phyloP scores from a whole-genome alignment of 2,888 invertebrate species.

The Clusia tigrina region DNA sequence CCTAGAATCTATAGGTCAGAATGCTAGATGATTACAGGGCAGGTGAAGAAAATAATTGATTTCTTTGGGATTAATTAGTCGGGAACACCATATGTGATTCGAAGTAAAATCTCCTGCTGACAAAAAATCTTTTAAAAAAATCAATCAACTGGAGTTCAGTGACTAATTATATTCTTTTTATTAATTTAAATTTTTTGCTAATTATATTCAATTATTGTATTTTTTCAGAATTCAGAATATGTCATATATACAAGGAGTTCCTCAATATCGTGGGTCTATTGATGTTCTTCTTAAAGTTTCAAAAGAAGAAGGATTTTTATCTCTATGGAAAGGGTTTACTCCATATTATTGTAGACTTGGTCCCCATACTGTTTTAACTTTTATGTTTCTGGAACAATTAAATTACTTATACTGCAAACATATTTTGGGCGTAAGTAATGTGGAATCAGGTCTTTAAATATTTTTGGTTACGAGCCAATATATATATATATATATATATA shows the following conservation, averaged over 20 bases:
- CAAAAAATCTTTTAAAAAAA: too few species aligned
- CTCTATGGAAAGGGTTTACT: slow-evolving; percentile 95
- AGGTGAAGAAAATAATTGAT: too few species aligned
- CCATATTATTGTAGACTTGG: slow-evolving; percentile 94
- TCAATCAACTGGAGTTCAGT: too few species aligned
- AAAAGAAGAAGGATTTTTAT: slow-evolving; percentile 84
- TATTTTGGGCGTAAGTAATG: slow-evolving; percentile 24
- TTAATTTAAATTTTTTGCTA: too few species aligned
- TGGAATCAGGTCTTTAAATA: background rate
- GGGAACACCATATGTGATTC: too few species aligned
- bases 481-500: too few species aligned
- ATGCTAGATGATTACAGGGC: too few species aligned
- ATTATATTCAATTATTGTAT: background rate
- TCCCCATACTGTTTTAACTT: slow-evolving; percentile 95
- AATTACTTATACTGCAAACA: slow-evolving; percentile 72
- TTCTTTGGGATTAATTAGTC: too few species aligned
- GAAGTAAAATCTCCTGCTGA: too few species aligned
- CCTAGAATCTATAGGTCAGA: too few species aligned
- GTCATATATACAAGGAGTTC: background rate
- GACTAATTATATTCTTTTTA: too few species aligned
- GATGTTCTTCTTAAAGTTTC: slow-evolving; percentile 81
- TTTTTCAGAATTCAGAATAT: slow-evolving; percentile 6
- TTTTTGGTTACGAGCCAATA: too few species aligned
- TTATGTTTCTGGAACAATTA: slow-evolving; percentile 94
- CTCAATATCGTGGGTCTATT: slow-evolving; percentile 68